A percentile compares a stretch with the other conserved stretches of the same genome.
phyloP scores from a whole-genome alignment of 2,113 vertebrate genomes.

The Passer montanus region DNA sequence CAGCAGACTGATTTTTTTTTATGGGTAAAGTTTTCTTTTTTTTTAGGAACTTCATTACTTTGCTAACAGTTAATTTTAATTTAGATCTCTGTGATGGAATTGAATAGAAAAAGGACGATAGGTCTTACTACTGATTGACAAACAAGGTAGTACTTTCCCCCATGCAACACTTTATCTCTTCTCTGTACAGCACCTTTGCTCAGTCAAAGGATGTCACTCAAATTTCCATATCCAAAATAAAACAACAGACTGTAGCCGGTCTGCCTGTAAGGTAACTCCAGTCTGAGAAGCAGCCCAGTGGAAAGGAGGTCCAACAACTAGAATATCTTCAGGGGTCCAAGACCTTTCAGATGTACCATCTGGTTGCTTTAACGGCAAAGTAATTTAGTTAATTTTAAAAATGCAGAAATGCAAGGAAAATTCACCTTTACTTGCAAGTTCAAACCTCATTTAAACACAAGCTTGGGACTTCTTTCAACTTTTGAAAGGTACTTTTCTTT shows the following conservation, averaged over 20 bases:
- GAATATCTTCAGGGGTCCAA: background rate
- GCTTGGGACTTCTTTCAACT: background rate
- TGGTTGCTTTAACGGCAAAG: background rate
- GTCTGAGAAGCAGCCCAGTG: background rate
- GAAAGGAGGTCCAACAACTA: background rate
- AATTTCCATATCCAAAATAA: background rate
- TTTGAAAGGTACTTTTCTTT: background rate
- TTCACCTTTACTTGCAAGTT: background rate
- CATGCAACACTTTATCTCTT: accelerated
- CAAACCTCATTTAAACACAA: background rate
- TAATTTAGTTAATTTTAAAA: background rate
- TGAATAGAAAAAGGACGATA: background rate
- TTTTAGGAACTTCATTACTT: background rate
- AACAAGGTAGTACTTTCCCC: background rate
- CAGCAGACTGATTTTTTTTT: background rate
- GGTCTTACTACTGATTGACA: background rate
- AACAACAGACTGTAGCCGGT: background rate
- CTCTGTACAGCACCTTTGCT: background rate
- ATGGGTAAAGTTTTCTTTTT: background rate
- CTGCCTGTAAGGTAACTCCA: background rate
- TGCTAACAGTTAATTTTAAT: background rate
- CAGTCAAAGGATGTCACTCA: background rate
- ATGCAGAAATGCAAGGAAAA: background rate
- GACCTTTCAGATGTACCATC: background rate
- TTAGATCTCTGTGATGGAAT: background rate